These are phyloP conservation scores for Zaprionus ornatus DNA, from an alignment of 1,140 invertebrate species.

Conservation along the genomic window DNA sequence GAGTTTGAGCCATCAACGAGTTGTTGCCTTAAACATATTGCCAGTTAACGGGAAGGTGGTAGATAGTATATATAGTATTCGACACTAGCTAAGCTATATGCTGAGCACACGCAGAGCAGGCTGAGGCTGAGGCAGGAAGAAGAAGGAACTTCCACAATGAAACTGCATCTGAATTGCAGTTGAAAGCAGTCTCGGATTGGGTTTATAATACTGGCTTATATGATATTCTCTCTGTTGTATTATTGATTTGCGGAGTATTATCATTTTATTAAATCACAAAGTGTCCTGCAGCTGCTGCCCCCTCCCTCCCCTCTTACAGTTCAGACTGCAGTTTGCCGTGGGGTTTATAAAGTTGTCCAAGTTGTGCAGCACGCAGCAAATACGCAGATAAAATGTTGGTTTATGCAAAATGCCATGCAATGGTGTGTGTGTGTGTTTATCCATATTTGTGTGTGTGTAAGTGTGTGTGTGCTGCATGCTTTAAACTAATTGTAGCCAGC, in stretches of 20 bases:
- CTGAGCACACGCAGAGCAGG: not conserved
- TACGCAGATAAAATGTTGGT: constrained; percentile 59
- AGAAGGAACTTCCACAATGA: not conserved
- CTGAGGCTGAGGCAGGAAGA: not conserved
- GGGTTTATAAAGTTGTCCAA: constrained; percentile 62
- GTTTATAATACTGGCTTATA: not conserved
- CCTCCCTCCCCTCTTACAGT: not conserved
- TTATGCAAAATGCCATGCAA: constrained; percentile 60
- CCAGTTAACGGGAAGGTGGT: not conserved
- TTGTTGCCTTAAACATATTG: constrained; percentile 32
- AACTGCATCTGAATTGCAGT: not conserved
- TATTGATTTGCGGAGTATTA: not conserved
- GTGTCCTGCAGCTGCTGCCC: constrained; percentile 1
- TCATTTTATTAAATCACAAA: constrained; percentile 3
- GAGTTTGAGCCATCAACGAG: not conserved
- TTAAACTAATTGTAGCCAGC: constrained; percentile 69
- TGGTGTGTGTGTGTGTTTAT: constrained; percentile 20
- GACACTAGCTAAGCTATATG: too few relatives aligned
- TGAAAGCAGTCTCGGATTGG: not conserved
- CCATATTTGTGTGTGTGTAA: constrained; percentile 8
- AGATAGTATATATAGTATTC: not conserved
- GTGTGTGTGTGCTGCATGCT: constrained; percentile 34
- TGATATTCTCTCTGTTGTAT: not conserved
- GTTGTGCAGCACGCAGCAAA: constrained; percentile 9
- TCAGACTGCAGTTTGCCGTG: constrained; percentile 31